phyloP scores from a whole-genome alignment of 1,140 invertebrate species.

The Nasonia giraulti region DNA sequence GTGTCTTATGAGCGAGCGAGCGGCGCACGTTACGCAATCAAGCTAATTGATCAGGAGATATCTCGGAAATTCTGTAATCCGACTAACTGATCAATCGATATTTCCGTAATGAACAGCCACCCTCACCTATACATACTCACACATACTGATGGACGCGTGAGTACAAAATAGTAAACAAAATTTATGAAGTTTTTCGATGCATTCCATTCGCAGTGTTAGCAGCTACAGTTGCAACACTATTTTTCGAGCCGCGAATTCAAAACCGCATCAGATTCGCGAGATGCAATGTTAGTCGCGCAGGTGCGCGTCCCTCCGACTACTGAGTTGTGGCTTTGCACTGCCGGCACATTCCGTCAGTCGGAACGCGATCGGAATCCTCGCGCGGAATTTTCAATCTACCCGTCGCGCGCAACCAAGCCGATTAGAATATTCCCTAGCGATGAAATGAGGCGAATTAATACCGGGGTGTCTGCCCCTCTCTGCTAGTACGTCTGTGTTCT shows the following conservation, averaged over 20 bases:
- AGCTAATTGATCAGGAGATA: not conserved
- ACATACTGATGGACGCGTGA: not conserved
- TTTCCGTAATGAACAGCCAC: not conserved
- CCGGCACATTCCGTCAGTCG: not conserved
- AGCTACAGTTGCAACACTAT: too few species aligned
- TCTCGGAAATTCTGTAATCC: not conserved
- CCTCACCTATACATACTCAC: not conserved
- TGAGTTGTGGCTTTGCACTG: not conserved
- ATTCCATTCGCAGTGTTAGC: too few species aligned
- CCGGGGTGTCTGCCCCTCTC: not conserved
- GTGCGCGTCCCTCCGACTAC: not conserved
- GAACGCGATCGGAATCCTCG: not conserved
- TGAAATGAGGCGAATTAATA: not conserved
- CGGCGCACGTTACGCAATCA: not conserved
- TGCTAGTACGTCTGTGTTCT: too few species aligned
- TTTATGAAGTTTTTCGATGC: too few species aligned
- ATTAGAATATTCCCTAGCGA: too few species aligned
- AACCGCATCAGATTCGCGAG: not conserved
- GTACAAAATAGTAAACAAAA: too few species aligned
- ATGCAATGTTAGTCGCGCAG: not conserved
- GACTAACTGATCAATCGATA: not conserved
- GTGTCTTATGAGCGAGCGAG: not conserved
- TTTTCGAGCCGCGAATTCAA: not conserved
- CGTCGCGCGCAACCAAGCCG: too few species aligned
- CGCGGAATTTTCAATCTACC: constrained; percentile 19